Percentiles rank a stretch among this genome's conserved stretches.
phyloP scores from a whole-genome alignment of 2,888 invertebrate genomes.

The Slavum lentiscoides region DNA sequence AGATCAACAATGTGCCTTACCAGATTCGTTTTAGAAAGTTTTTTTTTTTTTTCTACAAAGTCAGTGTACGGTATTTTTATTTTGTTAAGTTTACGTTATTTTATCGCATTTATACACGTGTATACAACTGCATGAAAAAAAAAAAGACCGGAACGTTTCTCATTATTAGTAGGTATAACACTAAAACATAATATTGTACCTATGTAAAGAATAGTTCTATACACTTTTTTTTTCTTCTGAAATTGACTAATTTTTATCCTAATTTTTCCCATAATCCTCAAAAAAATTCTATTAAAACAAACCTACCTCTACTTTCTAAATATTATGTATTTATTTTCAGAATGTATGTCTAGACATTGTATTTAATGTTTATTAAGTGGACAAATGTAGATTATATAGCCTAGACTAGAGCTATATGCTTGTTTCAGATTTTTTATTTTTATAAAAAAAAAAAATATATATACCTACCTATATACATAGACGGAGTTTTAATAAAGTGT shows the following conservation, averaged over 20 bases:
- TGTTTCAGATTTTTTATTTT: conserved; percentile 51
- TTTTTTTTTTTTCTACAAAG: not conserved
- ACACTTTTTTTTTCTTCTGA: conserved; percentile 25
- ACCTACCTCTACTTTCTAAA: conserved; percentile 37
- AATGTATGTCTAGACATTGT: conserved; percentile 36
- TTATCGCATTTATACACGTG: conserved; percentile 19
- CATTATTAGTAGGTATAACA: conserved; percentile 1
- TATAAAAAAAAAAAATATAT: conserved; percentile 28
- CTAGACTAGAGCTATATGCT: conserved; percentile 37
- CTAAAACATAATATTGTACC: not conserved
- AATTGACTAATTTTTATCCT: not conserved
- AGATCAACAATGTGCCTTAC: conserved; percentile 52
- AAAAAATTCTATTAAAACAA: conserved; percentile 31
- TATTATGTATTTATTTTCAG: conserved; percentile 47
- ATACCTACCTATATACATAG: conserved; percentile 16
- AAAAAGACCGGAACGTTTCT: not conserved
- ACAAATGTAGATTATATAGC: conserved; percentile 34
- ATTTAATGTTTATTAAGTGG: conserved; percentile 22
- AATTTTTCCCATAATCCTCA: not conserved
- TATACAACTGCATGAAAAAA: conserved; percentile 27
- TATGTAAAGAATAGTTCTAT: conserved; percentile 8
- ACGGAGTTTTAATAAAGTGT: conserved; percentile 23
- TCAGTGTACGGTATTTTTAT: conserved; percentile 35
- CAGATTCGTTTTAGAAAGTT: conserved; percentile 41
- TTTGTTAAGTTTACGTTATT: conserved; percentile 40